phyloP scores from a whole-genome alignment of 2,888 invertebrate genomes.

The Mimumesa dahlbomi region DNA sequence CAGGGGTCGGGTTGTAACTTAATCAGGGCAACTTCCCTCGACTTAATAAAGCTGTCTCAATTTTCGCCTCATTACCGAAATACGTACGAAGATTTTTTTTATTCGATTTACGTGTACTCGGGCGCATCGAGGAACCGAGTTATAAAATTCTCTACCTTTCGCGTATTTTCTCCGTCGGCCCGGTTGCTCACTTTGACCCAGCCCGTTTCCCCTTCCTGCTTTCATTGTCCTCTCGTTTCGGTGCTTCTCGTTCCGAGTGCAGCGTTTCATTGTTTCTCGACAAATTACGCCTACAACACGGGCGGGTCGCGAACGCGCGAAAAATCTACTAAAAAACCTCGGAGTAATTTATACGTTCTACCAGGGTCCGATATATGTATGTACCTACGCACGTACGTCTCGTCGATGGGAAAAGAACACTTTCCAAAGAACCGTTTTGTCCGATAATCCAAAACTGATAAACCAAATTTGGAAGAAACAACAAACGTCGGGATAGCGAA shows the following conservation, averaged over 20 bases:
- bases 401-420: too few species aligned
- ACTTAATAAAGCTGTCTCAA: slow-evolving; percentile 79
- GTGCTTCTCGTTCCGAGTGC: slow-evolving; percentile 28
- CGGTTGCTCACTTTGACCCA: too few species aligned
- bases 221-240: too few species aligned
- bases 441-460: too few species aligned
- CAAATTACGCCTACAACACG: slow-evolving; percentile 56
- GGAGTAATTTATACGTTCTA: slow-evolving; percentile 46
- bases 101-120: slow-evolving; percentile 63
- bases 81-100: slow-evolving; percentile 69
- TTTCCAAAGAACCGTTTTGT: too few species aligned
- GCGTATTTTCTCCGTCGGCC: too few species aligned
- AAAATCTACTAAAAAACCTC: slow-evolving; percentile 59
- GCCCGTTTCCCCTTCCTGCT: too few species aligned
- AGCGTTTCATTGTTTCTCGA: slow-evolving; percentile 59
- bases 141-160: too few species aligned
- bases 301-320: slow-evolving; percentile 49
- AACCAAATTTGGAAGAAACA: too few species aligned
- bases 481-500: too few species aligned
- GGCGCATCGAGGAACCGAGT: too few species aligned
- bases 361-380: neutral
- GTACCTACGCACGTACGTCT: too few species aligned
- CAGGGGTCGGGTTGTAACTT: slow-evolving; percentile 72
- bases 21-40: slow-evolving; percentile 77
- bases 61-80: slow-evolving; percentile 78